Conservation (phyloP, 1,140 invertebrate genomes). For the Magallana gigas region DNA sequence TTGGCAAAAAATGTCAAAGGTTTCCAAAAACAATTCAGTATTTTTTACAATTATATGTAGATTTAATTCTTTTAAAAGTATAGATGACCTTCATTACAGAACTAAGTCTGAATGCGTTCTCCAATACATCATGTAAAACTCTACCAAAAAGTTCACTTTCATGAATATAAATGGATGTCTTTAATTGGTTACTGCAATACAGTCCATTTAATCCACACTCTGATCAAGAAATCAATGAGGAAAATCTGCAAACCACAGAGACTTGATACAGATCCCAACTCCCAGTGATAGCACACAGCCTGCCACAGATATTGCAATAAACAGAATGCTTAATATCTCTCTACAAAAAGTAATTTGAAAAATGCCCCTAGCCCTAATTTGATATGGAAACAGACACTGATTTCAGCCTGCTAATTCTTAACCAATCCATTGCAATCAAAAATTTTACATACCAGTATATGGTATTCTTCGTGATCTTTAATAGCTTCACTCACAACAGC, state of each 20-base stretch:
- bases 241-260: not conserved
- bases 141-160: not conserved
- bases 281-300: too few relatives aligned
- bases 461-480: conserved; percentile 94
- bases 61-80: not conserved
- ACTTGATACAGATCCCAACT: not conserved
- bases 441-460: conserved; percentile 88
- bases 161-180: not conserved
- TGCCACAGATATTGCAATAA: too few relatives aligned
- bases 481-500: conserved; percentile 91
- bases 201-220: not conserved
- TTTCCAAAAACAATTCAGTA: too few relatives aligned
- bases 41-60: too few relatives aligned
- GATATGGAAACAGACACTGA: too few relatives aligned
- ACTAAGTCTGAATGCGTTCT: not conserved
- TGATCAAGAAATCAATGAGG: not conserved
- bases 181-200: not conserved
- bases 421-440: too few relatives aligned
- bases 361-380: too few relatives aligned
- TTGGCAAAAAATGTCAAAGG: too few relatives aligned
- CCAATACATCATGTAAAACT: not conserved
- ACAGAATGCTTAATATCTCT: too few relatives aligned
- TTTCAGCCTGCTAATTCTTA: too few relatives aligned
- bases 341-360: too few relatives aligned
- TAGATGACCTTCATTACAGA: not conserved